Conservation (phyloP, 2,113 vertebrate species). For the Meleagris gallopavo region DNA sequence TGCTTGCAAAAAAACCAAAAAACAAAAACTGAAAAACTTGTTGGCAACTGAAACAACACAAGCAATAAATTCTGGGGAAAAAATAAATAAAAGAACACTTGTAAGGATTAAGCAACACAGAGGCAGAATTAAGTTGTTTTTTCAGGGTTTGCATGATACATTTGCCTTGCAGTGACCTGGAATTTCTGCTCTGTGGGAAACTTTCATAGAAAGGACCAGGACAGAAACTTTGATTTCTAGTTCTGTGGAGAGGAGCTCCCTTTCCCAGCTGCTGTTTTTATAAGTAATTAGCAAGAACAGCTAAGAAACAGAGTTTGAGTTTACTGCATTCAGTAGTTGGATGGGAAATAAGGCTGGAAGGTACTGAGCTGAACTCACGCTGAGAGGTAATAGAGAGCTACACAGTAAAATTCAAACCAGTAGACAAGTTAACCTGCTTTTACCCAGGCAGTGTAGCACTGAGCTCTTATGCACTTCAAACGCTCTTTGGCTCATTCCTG, state of each 20-base stretch:
- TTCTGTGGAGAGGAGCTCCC: neutral
- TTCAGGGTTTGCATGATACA: neutral
- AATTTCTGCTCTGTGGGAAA: neutral
- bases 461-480: neutral
- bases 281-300: neutral
- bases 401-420: neutral
- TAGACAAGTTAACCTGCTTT: neutral
- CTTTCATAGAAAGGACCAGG: neutral
- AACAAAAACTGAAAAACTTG: no score
- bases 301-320: neutral
- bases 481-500: fast-evolving
- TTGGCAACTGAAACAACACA: neutral
- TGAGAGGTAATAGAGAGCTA: neutral
- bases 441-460: neutral
- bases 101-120: neutral
- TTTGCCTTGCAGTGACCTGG: neutral
- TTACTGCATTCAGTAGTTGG: neutral
- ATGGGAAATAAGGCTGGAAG: neutral
- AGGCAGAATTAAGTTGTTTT: neutral
- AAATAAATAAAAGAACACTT: neutral
- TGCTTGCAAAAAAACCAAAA: neutral
- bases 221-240: neutral
- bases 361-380: neutral
- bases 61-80: neutral
- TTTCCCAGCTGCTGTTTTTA: neutral